Evolutionary conservation across 1,140 invertebrate genomes (phyloP).

Genomic region (Ceratina calcarata): DNA sequence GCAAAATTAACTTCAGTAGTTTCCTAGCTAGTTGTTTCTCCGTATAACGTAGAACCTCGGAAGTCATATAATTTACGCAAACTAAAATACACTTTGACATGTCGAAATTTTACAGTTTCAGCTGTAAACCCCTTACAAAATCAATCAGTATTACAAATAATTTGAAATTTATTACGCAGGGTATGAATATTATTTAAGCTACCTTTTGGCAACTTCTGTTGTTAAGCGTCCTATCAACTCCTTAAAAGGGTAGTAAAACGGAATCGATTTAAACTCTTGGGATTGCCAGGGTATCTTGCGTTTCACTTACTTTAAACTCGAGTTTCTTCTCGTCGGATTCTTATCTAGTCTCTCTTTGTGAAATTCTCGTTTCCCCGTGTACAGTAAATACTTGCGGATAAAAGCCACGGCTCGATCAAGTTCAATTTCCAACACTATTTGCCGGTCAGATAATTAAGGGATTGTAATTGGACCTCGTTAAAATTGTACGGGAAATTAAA

Average conservation of each 20-base stretch:
- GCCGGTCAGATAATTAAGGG: slow-evolving; percentile 28
- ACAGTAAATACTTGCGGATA: slow-evolving; percentile 10
- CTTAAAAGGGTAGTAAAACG: neutral
- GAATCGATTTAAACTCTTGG: slow-evolving; percentile 15
- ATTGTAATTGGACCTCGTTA: slow-evolving; percentile 11
- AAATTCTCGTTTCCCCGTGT: slow-evolving; percentile 23
- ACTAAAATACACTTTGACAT: too few species aligned
- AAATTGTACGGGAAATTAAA: neutral
- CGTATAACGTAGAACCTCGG: neutral
- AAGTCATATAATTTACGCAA: slow-evolving; percentile 17
- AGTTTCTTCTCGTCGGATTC: neutral
- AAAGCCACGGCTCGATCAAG: slow-evolving; percentile 4
- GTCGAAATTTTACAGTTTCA: too few species aligned
- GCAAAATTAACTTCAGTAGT: slow-evolving; percentile 46
- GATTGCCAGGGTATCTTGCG: neutral
- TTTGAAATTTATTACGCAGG: too few species aligned
- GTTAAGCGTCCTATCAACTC: neutral
- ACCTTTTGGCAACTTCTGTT: too few species aligned
- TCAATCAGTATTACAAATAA: too few species aligned
- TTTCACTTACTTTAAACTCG: slow-evolving; percentile 28
- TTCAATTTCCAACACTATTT: neutral
- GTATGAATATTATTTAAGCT: too few species aligned
- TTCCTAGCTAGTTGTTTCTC: slow-evolving; percentile 6
- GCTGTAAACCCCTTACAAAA: too few species aligned
- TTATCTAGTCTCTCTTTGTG: slow-evolving; percentile 16